Evolutionary conservation across 35 echinoderm and acorn worm species (phyloP), one percentile per base, ranked within the genome.

Genomic region (Apostichopus japonicus): DNA sequence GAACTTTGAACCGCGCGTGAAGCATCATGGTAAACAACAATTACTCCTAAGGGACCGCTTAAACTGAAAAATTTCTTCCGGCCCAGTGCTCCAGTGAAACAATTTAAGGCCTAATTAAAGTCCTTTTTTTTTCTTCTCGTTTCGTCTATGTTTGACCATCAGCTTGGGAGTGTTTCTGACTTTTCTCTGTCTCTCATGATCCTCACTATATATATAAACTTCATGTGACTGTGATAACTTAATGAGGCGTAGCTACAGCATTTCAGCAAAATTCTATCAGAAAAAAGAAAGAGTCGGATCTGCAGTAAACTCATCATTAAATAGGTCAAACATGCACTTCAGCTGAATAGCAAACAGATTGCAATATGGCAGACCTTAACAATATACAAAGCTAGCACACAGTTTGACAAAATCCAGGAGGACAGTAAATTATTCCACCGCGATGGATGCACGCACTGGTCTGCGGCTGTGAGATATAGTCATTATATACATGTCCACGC

Each of bases 391-490:
- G 2, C 33, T 67, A 15, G 63, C 7, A 0, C 11, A 67, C 1
- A 67, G 24, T 83, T 83, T 83, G 79, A 83, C 54, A 83, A 83
- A 83, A 83, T 54, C 79, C 79, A 54, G 79, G 33, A 44, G 33
- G 33, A 44, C 33, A 44, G 33, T 44, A 44, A 44, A 44, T 44
- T 44, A 44, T 44, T 44, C 33, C 33, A 44, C 33, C 33, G 33
- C 33, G 33, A 44, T 44, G 33, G 33, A 44, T 44, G 33, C 33
- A 44, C 33, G 33, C 33, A 44, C 33, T 4, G 33, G 33, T 44
- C 33, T 44, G 33, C 33, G 33, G 33, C 33, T 44, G 33, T 44
- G 33, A 44, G 33, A 44, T 44, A 44, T 44, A 44, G 33, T 44
- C 33, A 44, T 44, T 44, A 44, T 44, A 44, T 44, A 44, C 33